Percentiles rank a stretch among this genome's conserved stretches.
These are phyloP conservation scores for Aphaenogaster ashmeadi DNA, from an alignment of 1,140 invertebrate species.

Conservation along the genomic window DNA sequence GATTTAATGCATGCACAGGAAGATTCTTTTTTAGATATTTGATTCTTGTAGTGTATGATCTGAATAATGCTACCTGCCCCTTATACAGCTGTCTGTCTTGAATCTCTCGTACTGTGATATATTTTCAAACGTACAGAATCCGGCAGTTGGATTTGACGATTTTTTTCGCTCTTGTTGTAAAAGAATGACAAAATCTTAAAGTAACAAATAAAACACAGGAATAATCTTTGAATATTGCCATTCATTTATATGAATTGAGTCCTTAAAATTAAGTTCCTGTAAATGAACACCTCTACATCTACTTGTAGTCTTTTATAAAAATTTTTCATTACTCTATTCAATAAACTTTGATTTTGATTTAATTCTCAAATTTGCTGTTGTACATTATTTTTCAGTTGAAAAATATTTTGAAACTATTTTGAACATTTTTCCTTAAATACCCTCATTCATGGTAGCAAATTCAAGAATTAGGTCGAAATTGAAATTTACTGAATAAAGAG, in stretches of 20 bases:
- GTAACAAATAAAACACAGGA: background rate
- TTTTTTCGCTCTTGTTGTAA: background rate
- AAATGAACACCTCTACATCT: background rate
- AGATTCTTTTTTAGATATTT: constrained; percentile 11
- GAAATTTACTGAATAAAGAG: too few species aligned
- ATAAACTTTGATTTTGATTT: background rate
- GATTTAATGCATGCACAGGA: background rate
- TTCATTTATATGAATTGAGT: background rate
- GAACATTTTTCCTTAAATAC: background rate
- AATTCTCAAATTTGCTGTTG: background rate
- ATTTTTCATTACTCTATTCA: background rate
- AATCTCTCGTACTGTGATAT: constrained; percentile 49
- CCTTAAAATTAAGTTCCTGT: background rate
- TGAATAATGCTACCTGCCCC: constrained; percentile 24
- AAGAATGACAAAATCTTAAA: background rate
- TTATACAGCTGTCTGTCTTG: constrained; percentile 28
- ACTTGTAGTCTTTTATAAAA: background rate
- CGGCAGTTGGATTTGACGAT: background rate
- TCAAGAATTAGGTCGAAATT: background rate
- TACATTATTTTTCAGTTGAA: background rate
- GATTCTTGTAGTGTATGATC: constrained; percentile 14
- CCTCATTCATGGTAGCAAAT: background rate
- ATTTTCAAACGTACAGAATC: constrained; percentile 26
- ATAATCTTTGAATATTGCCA: background rate
- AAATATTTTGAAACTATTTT: background rate